phyloP scores from a whole-genome alignment of 2,113 vertebrate species.

The Dascyllus trimaculatus region DNA sequence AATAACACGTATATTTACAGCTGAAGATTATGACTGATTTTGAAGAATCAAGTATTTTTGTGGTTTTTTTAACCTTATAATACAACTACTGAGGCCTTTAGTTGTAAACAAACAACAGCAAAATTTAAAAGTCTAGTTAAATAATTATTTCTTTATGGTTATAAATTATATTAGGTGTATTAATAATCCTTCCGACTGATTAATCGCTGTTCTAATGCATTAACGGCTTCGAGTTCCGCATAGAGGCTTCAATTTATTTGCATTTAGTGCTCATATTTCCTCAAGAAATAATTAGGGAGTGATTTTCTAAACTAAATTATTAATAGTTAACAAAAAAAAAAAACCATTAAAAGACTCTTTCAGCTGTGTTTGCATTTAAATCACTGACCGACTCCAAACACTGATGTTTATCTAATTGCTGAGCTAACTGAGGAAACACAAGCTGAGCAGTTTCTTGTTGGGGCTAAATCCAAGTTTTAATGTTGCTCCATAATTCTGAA shows the following conservation, averaged over 20 bases:
- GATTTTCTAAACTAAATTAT: slow-evolving; percentile 10
- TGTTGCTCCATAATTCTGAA: not conserved
- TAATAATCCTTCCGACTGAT: not conserved
- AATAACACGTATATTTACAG: no score
- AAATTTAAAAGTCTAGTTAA: not conserved
- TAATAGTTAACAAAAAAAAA: not conserved
- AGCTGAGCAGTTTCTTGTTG: no score
- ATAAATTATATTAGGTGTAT: not conserved
- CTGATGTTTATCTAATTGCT: no score
- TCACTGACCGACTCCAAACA: no score
- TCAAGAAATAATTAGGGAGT: not conserved
- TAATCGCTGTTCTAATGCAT: not conserved
- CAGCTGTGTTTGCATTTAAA: not conserved
- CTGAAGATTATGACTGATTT: no score
- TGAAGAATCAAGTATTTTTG: no score
- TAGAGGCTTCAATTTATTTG: not conserved
- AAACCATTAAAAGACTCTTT: not conserved
- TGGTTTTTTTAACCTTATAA: no score
- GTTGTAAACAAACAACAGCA: no score
- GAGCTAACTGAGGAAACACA: no score
- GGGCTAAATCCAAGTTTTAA: no score
- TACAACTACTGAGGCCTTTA: no score
- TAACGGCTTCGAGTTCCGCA: not conserved
- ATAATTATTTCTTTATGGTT: not conserved
- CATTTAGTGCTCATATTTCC: not conserved